Evolutionary conservation across 2,888 invertebrate genomes (phyloP), one percentile per base, ranked within the genome.

Genomic region (Pachydiplax longipennis): DNA sequence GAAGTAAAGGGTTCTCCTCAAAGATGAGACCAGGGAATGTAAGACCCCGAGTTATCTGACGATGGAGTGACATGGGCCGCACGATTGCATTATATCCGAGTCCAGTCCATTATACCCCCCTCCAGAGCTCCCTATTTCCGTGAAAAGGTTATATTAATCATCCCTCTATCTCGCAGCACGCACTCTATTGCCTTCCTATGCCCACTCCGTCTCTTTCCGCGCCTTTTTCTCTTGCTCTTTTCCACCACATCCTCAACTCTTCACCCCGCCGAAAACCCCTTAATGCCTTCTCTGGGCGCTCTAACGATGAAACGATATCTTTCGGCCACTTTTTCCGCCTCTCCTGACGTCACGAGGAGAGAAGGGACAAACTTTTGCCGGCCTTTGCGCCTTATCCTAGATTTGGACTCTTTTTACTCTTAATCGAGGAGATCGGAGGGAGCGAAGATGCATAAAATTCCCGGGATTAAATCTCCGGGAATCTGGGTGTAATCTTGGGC

Each of bases 1-100:
- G 87, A 87, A 61, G 87, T 58, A 87, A 87, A 87, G 87, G 87
- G 87, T 65, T 87, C 87, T 35, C 87, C 87, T 35, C 87, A 61
- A 87, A 87, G 58, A 83, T 83, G 83, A 87, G 87, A 87, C 87
- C 87, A 87, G 61, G 35, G 87, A 13, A 35, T 18, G 83, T 73
- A 58, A 53, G 58, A 35, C 83, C 10, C 44, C 31, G 37, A 37
- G 87, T 87, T 87, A 87, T 87, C 61, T 40, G 61, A 37, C 61
- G 65, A 65, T 40, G 58, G 53, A 83, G 83, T 83, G 83, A 58
- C 37, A 65, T 35, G n/a, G 37, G 61, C 37, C 83, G 12, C 61
- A 8, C 22, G 61, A 87, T 87, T 87, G 87, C 87, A 87, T 87
- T 87, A 87, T 61, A 87, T 65, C 87, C 87, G 22, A n/a, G 35